phyloP scores from a whole-genome alignment of 2,113 vertebrate genomes.

The Rattus rattus region DNA sequence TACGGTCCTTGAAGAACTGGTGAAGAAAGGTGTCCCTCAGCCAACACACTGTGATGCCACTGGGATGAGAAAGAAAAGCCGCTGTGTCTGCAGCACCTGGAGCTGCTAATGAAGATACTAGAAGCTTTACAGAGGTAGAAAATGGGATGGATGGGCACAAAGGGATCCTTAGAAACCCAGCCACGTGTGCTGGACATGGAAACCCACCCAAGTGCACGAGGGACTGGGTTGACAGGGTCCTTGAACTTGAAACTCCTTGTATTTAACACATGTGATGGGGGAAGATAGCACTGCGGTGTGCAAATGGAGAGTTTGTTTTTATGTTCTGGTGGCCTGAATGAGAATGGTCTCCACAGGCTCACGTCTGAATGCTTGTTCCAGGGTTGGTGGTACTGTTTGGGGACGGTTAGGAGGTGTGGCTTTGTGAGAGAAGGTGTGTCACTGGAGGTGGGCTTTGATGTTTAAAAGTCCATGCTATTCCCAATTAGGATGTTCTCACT shows the following conservation, averaged over 20 bases:
- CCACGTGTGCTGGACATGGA: background rate
- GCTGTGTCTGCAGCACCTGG: background rate
- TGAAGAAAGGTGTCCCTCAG: background rate
- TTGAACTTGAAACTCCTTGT: background rate
- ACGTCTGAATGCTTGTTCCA: background rate
- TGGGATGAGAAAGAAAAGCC: too few relatives aligned
- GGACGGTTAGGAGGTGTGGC: background rate
- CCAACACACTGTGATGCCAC: background rate
- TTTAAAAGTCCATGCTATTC: background rate
- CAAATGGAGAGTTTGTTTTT: background rate
- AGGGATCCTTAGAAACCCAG: background rate
- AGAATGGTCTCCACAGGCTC: background rate
- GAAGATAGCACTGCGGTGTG: background rate
- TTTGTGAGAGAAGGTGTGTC: background rate
- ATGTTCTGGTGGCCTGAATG: background rate
- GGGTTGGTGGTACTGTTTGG: background rate
- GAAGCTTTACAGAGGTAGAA: background rate
- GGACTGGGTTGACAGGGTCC: background rate
- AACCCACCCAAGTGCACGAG: background rate
- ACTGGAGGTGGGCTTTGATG: background rate
- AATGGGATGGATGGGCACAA: background rate
- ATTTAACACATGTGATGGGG: background rate
- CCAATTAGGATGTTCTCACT: background rate
- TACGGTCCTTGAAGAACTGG: background rate
- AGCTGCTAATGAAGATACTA: background rate